Evolutionary conservation across 64 coral and sea anemone species (phyloP).

Genomic region (Montipora cactus): DNA sequence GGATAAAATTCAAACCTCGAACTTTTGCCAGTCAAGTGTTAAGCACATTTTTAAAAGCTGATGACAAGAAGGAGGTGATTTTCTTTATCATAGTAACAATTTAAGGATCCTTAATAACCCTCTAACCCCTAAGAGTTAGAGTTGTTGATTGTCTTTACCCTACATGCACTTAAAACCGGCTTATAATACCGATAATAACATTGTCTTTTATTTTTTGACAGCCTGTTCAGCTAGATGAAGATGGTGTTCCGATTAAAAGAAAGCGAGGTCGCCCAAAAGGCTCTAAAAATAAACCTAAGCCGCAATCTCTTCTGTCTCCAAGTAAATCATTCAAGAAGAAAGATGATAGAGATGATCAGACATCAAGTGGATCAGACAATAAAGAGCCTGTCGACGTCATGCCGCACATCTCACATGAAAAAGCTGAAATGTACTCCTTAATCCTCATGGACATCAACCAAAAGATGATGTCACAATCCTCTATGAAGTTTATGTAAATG

Average conservation of each 20-base stretch:
- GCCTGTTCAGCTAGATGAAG: conserved; percentile 53
- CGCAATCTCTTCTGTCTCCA: conserved; percentile 55
- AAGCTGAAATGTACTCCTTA: conserved; percentile 86
- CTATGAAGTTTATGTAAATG: conserved; percentile 87
- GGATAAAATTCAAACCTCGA: too few relatives aligned
- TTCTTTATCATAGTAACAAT: too few relatives aligned
- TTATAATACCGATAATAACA: too few relatives aligned
- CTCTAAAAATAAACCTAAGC: conserved; percentile 96
- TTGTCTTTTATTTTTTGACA: background rate
- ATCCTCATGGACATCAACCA: conserved; percentile 98
- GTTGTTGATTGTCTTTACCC: too few relatives aligned
- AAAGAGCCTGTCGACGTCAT: conserved; percentile 63
- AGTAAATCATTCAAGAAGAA: conserved; percentile 17
- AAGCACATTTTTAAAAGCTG: too few relatives aligned
- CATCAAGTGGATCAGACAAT: conserved; percentile 37
- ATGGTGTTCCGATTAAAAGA: conserved; percentile 69
- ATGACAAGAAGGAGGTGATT: too few relatives aligned
- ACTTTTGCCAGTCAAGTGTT: too few relatives aligned
- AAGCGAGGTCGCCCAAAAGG: conserved; percentile 96
- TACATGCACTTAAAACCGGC: too few relatives aligned
- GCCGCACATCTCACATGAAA: conserved; percentile 88
- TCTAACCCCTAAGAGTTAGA: too few relatives aligned
- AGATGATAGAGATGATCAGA: conserved; percentile 54
- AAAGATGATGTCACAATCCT: conserved; percentile 87
- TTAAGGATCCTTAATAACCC: too few relatives aligned